Percentiles rank a stretch among this genome's conserved stretches.
phyloP scores from a whole-genome alignment of 2,797 vertebrate species.

The Macropus fuliginosus region DNA sequence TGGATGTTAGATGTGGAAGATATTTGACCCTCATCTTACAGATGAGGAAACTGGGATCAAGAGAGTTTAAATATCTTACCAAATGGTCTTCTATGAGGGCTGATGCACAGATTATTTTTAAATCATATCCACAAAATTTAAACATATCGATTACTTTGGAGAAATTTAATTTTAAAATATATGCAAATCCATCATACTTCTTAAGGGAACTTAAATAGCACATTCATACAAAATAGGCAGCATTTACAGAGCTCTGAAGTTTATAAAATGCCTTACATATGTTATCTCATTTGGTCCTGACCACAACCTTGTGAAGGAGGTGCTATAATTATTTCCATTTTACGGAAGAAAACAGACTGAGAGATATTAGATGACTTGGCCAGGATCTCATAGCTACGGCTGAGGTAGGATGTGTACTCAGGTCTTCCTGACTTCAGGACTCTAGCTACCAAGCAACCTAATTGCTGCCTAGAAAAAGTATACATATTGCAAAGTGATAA shows the following conservation, averaged over 20 bases:
- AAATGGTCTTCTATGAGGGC: background rate
- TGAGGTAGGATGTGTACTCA: background rate
- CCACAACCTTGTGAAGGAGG: background rate
- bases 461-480: background rate
- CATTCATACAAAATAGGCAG: background rate
- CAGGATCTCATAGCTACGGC: background rate
- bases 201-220: background rate
- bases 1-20: background rate
- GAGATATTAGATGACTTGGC: background rate
- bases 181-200: background rate
- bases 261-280: background rate
- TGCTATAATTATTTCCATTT: background rate
- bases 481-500: background rate
- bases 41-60: background rate
- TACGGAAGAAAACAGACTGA: background rate
- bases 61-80: background rate
- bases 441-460: background rate
- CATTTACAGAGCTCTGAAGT: background rate
- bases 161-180: background rate
- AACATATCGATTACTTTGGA: background rate
- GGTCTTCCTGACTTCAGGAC: background rate
- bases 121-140: background rate
- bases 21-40: background rate
- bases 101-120: background rate
- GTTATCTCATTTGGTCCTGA: background rate